Percentiles rank a stretch among this genome's conserved stretches.
These are phyloP conservation scores for Leptura quadrifasciata DNA, from an alignment of 2,888 invertebrate species.

Conservation along the genomic window DNA sequence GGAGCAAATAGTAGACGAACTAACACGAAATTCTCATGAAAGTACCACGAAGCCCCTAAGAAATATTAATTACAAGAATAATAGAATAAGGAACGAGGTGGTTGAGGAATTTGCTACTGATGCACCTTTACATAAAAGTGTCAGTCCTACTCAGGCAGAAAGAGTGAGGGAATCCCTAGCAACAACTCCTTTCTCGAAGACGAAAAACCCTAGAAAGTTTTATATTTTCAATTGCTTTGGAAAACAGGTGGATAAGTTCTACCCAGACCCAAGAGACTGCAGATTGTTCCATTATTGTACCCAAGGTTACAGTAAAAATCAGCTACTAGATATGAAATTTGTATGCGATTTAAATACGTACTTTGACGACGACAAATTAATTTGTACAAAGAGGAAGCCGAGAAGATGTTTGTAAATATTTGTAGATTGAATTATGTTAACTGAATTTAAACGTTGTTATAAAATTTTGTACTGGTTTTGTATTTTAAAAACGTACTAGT, in stretches of 20 bases:
- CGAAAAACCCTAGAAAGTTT: constrained; percentile 52
- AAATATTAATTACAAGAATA: constrained; percentile 1
- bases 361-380: constrained; percentile 76
- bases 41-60: constrained; percentile 34
- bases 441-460: constrained; percentile 18
- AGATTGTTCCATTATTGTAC: constrained; percentile 79
- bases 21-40: constrained; percentile 27
- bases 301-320: constrained; percentile 76
- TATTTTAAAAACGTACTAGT: constrained; percentile 41
- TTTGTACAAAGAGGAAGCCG: constrained; percentile 73
- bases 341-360: constrained; percentile 77
- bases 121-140: constrained; percentile 69
- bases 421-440: constrained; percentile 39
- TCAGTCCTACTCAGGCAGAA: constrained; percentile 69
- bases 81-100: background rate
- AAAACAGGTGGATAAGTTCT: constrained; percentile 76
- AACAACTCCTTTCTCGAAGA: constrained; percentile 68
- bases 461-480: constrained; percentile 37
- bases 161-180: constrained; percentile 60
- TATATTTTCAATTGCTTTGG: constrained; percentile 76
- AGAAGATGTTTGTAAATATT: constrained; percentile 68
- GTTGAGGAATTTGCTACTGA: constrained; percentile 61
- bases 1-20: constrained; percentile 47
- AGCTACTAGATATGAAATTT: constrained; percentile 78
- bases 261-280: constrained; percentile 77